Evolutionary conservation across 2,113 vertebrate genomes (phyloP).

Genomic region (Pantherophis guttatus): DNA sequence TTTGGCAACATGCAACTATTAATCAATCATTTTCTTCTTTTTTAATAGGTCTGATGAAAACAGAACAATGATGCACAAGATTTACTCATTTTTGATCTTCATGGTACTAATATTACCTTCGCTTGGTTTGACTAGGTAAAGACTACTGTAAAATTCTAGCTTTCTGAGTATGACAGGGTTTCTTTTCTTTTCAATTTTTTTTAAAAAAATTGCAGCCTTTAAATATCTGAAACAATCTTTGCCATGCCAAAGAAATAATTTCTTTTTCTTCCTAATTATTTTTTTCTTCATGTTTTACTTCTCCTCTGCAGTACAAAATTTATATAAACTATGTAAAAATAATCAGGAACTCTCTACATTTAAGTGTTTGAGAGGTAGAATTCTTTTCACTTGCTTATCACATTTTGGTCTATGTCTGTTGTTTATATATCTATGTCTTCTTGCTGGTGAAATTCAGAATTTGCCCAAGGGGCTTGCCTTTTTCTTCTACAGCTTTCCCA

Average conservation of each 20-base stretch:
- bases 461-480: not conserved
- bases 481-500: not conserved
- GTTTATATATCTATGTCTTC: not conserved
- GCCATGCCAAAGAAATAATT: not conserved
- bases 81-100: conserved; percentile 94
- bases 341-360: not conserved
- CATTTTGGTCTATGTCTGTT: not conserved
- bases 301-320: not conserved
- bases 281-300: not conserved
- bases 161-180: not conserved
- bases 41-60: conserved; percentile 84
- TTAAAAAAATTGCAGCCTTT: not conserved
- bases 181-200: not conserved
- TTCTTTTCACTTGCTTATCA: not conserved
- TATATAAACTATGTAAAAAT: not conserved
- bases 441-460: not conserved
- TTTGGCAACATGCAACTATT: not conserved
- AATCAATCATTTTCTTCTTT: not conserved
- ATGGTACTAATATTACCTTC: conserved; percentile 97
- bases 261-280: not conserved
- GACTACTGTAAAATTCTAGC: not conserved
- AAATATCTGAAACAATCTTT: not conserved
- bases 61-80: conserved; percentile 90
- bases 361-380: not conserved
- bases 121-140: conserved; percentile 92